Conservation (phyloP, 2,797 vertebrate species). For the Rhodeus uyekii region DNA sequence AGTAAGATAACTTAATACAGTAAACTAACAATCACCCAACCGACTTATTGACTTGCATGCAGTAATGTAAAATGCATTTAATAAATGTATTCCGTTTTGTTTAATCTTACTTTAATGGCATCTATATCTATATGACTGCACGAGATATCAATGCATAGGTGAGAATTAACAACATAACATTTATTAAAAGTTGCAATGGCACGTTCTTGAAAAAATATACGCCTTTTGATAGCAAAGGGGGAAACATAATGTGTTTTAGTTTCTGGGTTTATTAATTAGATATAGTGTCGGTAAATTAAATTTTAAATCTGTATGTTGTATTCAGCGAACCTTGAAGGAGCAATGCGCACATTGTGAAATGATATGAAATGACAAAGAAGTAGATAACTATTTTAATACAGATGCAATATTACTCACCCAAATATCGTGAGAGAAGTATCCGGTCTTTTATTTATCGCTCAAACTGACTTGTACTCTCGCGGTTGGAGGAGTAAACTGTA, state of each 20-base stretch:
- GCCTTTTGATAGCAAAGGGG: background rate
- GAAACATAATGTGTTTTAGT: background rate
- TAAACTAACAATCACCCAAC: background rate
- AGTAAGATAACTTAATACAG: background rate
- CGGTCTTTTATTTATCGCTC: conserved; percentile 34
- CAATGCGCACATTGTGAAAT: background rate
- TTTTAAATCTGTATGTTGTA: background rate
- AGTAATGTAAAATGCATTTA: background rate
- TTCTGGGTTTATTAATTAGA: background rate
- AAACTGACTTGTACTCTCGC: conserved; percentile 35
- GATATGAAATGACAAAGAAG: background rate
- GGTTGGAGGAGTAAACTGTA: conserved; percentile 44
- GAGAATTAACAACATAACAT: background rate
- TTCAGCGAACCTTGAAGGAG: background rate
- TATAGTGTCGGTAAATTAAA: background rate
- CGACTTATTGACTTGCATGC: background rate
- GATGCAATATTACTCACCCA: conserved; percentile 55
- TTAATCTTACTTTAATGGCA: background rate
- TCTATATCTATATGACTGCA: background rate
- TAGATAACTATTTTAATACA: conserved; percentile 1
- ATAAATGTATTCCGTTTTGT: background rate
- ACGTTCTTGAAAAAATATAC: background rate
- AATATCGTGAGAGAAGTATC: conserved; percentile 38
- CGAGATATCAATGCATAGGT: background rate
- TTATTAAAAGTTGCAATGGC: conserved; percentile 8